phyloP scores from a whole-genome alignment of 2,888 invertebrate species.

The Cyclophora punctaria region DNA sequence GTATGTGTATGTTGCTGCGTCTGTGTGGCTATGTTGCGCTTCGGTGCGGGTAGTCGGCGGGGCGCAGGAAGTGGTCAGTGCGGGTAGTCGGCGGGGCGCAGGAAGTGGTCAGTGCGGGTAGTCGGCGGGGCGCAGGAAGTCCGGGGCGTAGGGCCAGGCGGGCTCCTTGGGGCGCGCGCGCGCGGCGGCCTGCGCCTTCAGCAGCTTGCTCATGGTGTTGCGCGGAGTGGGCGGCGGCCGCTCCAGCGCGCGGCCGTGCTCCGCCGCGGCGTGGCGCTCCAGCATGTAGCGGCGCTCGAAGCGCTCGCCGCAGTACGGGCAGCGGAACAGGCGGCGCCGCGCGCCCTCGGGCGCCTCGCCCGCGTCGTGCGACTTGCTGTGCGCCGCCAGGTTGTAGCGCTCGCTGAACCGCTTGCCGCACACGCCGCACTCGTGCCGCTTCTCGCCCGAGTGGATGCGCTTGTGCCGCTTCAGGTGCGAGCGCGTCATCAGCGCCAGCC shows the following conservation, averaged over 20 bases:
- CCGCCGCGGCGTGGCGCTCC: constrained; percentile 58
- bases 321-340: constrained; percentile 56
- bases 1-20: too few relatives aligned
- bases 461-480: constrained; percentile 81
- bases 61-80: constrained; percentile 32
- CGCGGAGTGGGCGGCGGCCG: constrained; percentile 63
- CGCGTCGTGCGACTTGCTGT: constrained; percentile 49
- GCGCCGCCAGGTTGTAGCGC: constrained; percentile 67
- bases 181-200: constrained; percentile 60
- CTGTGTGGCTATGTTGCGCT: too few relatives aligned
- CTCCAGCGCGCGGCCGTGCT: constrained; percentile 63
- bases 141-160: constrained; percentile 21
- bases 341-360: constrained; percentile 16
- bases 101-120: constrained; percentile 50
- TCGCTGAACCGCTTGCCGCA: constrained; percentile 78
- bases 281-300: constrained; percentile 63
- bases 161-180: constrained; percentile 8
- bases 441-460: constrained; percentile 79
- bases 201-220: constrained; percentile 71
- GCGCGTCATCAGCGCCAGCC: constrained; percentile 76
- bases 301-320: constrained; percentile 59
- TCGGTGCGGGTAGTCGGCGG: neutral
- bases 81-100: constrained; percentile 43
- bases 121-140: constrained; percentile 31
- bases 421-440: constrained; percentile 70